A percentile compares a stretch with the other conserved stretches of the same genome.
phyloP scores from a whole-genome alignment of 2,888 invertebrate species.

The Cosmia pyralina region DNA sequence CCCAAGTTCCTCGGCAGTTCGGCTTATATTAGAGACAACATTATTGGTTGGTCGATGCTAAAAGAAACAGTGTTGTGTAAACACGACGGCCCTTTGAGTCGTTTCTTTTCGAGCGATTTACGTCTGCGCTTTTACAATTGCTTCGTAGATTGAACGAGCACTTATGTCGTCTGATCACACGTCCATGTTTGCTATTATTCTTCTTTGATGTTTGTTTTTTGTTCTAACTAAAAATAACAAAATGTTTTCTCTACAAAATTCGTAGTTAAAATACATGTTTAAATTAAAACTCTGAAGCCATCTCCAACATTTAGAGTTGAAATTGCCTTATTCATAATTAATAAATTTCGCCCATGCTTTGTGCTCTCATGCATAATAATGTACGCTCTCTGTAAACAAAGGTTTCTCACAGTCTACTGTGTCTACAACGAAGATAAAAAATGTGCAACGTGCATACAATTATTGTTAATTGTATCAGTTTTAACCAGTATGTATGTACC shows the following conservation, averaged over 20 bases:
- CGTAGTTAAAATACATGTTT: constrained; percentile 20
- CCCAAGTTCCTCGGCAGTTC: constrained; percentile 51
- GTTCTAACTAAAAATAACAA: constrained; percentile 53
- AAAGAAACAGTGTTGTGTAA: constrained; percentile 68
- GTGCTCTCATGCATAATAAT: constrained; percentile 20
- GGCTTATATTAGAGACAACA: constrained; percentile 55
- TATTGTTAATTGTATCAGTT: constrained; percentile 33
- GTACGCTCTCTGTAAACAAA: constrained; percentile 42
- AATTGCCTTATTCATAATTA: constrained; percentile 20
- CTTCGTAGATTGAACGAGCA: constrained; percentile 72
- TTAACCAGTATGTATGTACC: constrained; percentile 22
- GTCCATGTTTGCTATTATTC: constrained; percentile 70
- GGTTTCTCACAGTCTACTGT: constrained; percentile 25
- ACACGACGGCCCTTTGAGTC: constrained; percentile 73
- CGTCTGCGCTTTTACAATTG: constrained; percentile 74
- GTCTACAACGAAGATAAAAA: constrained; percentile 42
- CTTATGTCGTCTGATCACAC: constrained; percentile 66
- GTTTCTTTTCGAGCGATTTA: constrained; percentile 77
- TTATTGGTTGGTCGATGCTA: constrained; percentile 55
- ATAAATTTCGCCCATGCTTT: constrained; percentile 26
- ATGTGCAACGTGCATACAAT: constrained; percentile 48
- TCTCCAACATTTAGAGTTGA: constrained; percentile 13
- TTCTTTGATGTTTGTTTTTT: constrained; percentile 68
- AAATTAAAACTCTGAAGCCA: constrained; percentile 21
- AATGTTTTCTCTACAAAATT: constrained; percentile 26